Percentiles rank a stretch among this genome's conserved stretches.
These are phyloP conservation scores for Cephus pulcher DNA, from an alignment of 2,888 invertebrate genomes.

Conservation along the genomic window DNA sequence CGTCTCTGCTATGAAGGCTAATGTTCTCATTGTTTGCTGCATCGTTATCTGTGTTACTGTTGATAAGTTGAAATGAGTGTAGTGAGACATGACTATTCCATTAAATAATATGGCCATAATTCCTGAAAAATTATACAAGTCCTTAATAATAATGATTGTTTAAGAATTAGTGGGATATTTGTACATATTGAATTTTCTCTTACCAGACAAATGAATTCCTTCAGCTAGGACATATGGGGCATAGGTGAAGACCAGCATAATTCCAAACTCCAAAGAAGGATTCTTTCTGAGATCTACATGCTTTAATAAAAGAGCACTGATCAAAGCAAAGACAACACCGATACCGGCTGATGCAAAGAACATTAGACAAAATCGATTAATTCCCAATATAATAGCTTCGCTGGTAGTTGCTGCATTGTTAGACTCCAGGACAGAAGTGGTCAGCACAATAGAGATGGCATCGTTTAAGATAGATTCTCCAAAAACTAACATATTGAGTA, in stretches of 20 bases:
- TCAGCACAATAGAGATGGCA: constrained; percentile 97
- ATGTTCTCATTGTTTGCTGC: constrained; percentile 97
- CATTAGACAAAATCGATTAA: constrained; percentile 94
- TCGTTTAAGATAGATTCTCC: constrained; percentile 97
- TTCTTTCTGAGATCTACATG: constrained; percentile 96
- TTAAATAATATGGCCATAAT: constrained; percentile 99
- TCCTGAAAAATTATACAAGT: constrained; percentile 70
- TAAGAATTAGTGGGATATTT: background rate
- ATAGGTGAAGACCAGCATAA: constrained; percentile 98
- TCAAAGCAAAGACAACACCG: constrained; percentile 93
- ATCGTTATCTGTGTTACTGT: constrained; percentile 99
- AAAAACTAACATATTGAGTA: constrained; percentile 99
- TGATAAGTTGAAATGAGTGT: constrained; percentile 97
- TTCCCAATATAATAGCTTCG: constrained; percentile 88
- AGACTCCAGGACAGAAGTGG: constrained; percentile 85
- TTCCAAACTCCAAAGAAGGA: constrained; percentile 97
- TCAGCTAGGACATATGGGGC: constrained; percentile 98
- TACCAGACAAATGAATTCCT: constrained; percentile 93
- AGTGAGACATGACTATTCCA: constrained; percentile 99
- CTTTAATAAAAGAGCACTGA: constrained; percentile 92
- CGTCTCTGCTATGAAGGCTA: constrained; percentile 98
- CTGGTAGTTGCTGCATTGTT: constrained; percentile 78
- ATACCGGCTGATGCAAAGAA: constrained; percentile 99
- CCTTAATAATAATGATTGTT: background rate
- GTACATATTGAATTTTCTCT: constrained; percentile 23